These are phyloP conservation scores for Discoglossus pictus DNA, from an alignment of 2,797 vertebrate species.

Conservation along the genomic window DNA sequence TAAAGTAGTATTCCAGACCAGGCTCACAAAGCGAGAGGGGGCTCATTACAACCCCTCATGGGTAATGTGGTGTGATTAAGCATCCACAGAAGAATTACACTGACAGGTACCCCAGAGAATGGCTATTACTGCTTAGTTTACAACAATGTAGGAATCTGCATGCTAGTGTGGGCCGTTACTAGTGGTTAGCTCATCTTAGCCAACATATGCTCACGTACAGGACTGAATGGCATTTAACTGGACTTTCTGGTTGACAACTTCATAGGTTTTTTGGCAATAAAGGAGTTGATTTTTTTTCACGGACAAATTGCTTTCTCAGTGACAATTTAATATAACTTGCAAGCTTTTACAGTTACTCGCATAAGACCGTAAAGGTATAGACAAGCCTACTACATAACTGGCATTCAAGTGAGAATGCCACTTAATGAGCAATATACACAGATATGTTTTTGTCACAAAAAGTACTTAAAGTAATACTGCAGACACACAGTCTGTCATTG, in stretches of 20 bases:
- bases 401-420: no score
- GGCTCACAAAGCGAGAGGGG: constrained; percentile 27
- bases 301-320: background rate
- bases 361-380: no score
- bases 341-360: no score
- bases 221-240: background rate
- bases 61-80: constrained; percentile 31
- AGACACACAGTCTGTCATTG: no score
- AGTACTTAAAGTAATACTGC: no score
- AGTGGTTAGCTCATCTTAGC: background rate
- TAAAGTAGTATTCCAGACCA: constrained; percentile 26
- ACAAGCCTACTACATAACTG: no score
- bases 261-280: constrained; percentile 14
- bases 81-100: constrained; percentile 31
- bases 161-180: background rate
- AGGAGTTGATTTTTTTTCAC: background rate
- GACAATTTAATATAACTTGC: constrained; percentile 4
- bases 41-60: constrained; percentile 28
- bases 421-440: no score
- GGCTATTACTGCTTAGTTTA: constrained; percentile 31
- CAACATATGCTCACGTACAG: background rate
- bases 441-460: no score
- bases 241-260: background rate
- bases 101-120: constrained; percentile 26
- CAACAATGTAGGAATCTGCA: constrained; percentile 5